These are phyloP conservation scores for Poecilobothrus nobilitatus DNA, from an alignment of 2,888 invertebrate genomes.

Conservation along the genomic window DNA sequence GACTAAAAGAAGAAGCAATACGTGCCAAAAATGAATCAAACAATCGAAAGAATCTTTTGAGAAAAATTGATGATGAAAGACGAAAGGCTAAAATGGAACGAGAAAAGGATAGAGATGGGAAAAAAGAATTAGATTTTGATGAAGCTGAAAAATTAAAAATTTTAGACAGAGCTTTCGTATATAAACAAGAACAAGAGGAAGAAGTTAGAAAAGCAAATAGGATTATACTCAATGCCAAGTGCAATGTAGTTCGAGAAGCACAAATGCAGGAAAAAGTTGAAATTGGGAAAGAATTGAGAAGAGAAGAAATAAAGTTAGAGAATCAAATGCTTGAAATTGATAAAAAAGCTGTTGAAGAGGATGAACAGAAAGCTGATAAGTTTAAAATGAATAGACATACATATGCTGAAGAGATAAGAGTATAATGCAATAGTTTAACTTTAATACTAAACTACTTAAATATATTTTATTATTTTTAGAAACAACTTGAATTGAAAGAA, in stretches of 20 bases:
- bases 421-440: conserved; percentile 4
- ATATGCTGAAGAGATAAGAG: conserved; percentile 37
- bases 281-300: conserved; percentile 33
- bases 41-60: conserved; percentile 48
- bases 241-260: conserved; percentile 74
- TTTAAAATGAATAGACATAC: conserved; percentile 31
- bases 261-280: conserved; percentile 60
- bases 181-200: conserved; percentile 46
- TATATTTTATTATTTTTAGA: conserved; percentile 18
- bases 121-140: conserved; percentile 41
- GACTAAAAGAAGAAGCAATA: conserved; percentile 42
- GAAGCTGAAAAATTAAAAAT: conserved; percentile 47
- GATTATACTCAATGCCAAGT: conserved; percentile 73
- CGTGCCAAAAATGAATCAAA: conserved; percentile 52
- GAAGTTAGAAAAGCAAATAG: conserved; percentile 66
- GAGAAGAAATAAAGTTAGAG: conserved; percentile 39
- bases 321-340: conserved; percentile 37
- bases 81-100: conserved; percentile 29
- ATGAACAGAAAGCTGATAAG: conserved; percentile 33
- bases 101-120: conserved; percentile 24
- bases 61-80: conserved; percentile 41
- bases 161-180: conserved; percentile 47
- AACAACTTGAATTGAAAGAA: conserved; percentile 38
- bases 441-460: not conserved
- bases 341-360: conserved; percentile 32